These are phyloP conservation scores for Globicephala melas DNA, from an alignment of 2,113 vertebrate genomes.

Conservation along the genomic window DNA sequence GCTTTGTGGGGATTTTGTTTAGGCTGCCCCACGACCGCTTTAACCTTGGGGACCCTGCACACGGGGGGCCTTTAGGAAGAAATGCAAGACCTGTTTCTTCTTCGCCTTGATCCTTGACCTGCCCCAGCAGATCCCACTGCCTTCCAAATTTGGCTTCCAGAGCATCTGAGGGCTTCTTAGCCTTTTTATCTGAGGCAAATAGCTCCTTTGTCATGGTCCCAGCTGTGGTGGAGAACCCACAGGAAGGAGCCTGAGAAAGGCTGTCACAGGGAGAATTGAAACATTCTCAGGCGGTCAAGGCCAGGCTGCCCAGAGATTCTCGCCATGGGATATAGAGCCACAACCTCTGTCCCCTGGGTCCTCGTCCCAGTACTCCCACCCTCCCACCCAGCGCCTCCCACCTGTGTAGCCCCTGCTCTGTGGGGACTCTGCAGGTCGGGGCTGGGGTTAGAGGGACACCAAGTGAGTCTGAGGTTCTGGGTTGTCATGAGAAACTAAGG, in stretches of 20 bases:
- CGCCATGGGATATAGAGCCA: not conserved
- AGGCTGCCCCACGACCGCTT: too few relatives aligned
- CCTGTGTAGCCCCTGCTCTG: not conserved
- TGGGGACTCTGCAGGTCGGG: not conserved
- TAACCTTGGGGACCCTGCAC: not conserved
- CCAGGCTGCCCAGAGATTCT: not conserved
- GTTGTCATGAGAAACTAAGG: not conserved
- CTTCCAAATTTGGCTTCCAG: not conserved
- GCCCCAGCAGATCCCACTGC: not conserved
- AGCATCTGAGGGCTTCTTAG: not conserved
- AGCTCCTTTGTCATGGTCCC: not conserved
- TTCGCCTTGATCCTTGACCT: not conserved
- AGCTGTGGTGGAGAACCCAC: not conserved
- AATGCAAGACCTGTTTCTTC: not conserved
- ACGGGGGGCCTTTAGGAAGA: not conserved
- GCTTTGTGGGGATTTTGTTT: not conserved
- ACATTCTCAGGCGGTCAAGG: not conserved
- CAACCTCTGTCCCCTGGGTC: not conserved
- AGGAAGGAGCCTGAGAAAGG: not conserved
- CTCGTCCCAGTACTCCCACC: rapidly evolving
- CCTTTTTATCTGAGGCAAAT: not conserved
- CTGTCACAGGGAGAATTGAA: too few relatives aligned
- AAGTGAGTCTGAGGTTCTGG: not conserved
- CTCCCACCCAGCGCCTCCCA: not conserved
- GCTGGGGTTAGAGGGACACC: not conserved